A percentile compares a stretch with the other conserved stretches of the same genome.
phyloP scores from a whole-genome alignment of 2,888 invertebrate genomes.

The Tipula vernalis region DNA sequence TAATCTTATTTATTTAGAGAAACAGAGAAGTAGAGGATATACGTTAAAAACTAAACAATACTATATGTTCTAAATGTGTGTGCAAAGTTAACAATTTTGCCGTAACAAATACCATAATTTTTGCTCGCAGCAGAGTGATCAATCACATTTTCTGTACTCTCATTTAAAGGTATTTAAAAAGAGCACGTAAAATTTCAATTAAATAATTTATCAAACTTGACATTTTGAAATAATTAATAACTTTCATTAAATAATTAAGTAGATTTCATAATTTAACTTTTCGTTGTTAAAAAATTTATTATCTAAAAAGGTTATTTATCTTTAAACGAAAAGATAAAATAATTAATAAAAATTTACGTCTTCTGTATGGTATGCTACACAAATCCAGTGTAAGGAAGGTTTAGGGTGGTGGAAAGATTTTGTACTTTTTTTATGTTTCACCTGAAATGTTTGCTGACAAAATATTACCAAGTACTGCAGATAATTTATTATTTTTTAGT shows the following conservation, averaged over 20 bases:
- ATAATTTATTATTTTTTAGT: not conserved
- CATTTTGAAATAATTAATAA: not conserved
- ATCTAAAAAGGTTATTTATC: not conserved
- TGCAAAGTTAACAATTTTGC: not conserved
- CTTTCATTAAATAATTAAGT: not conserved
- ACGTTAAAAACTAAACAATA: not conserved
- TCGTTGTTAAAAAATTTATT: not conserved
- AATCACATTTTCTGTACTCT: not conserved
- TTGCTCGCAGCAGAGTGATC: not conserved
- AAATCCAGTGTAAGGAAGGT: not conserved
- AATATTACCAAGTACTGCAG: not conserved
- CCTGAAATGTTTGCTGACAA: not conserved
- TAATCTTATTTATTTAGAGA: not conserved
- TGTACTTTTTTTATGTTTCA: not conserved
- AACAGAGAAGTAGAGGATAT: not conserved
- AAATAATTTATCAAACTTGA: constrained; percentile 4
- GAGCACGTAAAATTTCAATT: not conserved
- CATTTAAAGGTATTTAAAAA: not conserved
- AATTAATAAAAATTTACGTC: not conserved
- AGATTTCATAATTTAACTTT: not conserved
- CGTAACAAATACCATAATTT: not conserved
- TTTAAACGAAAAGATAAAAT: not conserved
- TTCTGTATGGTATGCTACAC: not conserved
- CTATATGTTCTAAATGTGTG: not conserved
- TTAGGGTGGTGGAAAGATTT: not conserved